A percentile compares a stretch with the other conserved stretches of the same genome.
Evolutionary conservation across 2,888 invertebrate genomes (phyloP).

Genomic region (Cryptus armator): DNA sequence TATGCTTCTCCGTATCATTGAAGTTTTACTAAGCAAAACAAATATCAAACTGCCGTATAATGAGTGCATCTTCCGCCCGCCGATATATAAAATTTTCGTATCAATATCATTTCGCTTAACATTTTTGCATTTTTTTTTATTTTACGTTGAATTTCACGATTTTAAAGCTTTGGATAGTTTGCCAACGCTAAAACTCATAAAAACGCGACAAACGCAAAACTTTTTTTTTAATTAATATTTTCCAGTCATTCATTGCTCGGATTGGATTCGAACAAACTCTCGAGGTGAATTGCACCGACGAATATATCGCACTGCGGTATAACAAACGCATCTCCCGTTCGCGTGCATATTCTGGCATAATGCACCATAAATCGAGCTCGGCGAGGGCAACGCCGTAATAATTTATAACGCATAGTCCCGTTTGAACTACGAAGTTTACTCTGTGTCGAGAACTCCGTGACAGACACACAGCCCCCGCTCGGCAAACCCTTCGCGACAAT

Average conservation of each 20-base stretch:
- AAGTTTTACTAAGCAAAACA: too few relatives aligned
- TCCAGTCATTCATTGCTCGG: neutral
- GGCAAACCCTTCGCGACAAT: slow-evolving; percentile 50
- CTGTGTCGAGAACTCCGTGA: slow-evolving; percentile 15
- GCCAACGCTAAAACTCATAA: too few relatives aligned
- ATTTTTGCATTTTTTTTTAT: too few relatives aligned
- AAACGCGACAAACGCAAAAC: too few relatives aligned
- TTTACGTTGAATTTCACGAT: too few relatives aligned
- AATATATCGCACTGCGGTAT: slow-evolving; percentile 17
- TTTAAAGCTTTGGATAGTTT: too few relatives aligned
- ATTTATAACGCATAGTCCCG: slow-evolving; percentile 56
- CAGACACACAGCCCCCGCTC: slow-evolving; percentile 52
- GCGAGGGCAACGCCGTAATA: slow-evolving; percentile 50
- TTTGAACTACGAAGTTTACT: slow-evolving; percentile 34
- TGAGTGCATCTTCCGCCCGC: too few relatives aligned
- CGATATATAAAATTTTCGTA: too few relatives aligned
- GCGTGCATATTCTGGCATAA: slow-evolving; percentile 47
- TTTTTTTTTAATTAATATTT: too few relatives aligned
- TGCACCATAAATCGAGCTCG: slow-evolving; percentile 68
- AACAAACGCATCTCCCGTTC: slow-evolving; percentile 53
- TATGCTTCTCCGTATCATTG: neutral
- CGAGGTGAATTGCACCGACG: slow-evolving; percentile 2
- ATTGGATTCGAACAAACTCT: neutral
- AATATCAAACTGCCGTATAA: too few relatives aligned
- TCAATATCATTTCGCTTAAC: too few relatives aligned